Evolutionary conservation across 1,140 invertebrate species (phyloP).

Genomic region (Nebria ingens): DNA sequence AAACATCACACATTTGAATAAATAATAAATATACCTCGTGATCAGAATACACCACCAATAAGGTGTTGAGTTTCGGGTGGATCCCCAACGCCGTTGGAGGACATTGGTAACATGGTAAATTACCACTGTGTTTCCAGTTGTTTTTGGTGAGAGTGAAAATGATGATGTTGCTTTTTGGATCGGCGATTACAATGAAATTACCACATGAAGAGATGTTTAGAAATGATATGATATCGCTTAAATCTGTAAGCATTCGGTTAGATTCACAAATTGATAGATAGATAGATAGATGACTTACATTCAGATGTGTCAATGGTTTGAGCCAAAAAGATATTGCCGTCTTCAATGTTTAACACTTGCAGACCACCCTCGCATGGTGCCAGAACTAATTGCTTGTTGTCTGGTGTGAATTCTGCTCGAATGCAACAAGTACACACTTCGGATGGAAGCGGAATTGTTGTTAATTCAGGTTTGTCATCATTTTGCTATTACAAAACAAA

Average conservation of each 20-base stretch:
- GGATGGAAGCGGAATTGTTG: constrained; percentile 36
- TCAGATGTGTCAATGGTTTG: constrained; percentile 19
- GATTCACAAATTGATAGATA: constrained; percentile 7
- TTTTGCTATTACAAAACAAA: constrained; percentile 17
- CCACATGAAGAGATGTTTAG: constrained; percentile 43
- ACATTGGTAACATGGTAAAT: constrained; percentile 53
- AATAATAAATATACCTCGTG: too few relatives aligned
- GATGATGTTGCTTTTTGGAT: constrained; percentile 45
- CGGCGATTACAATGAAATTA: constrained; percentile 50
- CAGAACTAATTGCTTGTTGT: constrained; percentile 24
- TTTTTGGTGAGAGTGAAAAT: constrained; percentile 43
- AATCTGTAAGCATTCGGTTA: constrained; percentile 32
- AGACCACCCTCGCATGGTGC: constrained; percentile 22
- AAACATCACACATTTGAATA: too few relatives aligned
- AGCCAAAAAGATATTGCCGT: constrained; percentile 16
- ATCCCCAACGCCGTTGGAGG: constrained; percentile 54
- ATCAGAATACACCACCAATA: constrained; percentile 60
- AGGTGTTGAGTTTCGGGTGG: constrained; percentile 39
- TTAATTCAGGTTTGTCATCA: constrained; percentile 33
- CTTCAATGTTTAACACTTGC: constrained; percentile 21
- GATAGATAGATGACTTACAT: constrained; percentile 14
- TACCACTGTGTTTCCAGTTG: constrained; percentile 39
- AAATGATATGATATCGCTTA: constrained; percentile 41
- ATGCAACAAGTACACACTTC: constrained; percentile 31
- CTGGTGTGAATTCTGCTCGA: constrained; percentile 22